Percentiles rank a stretch among this genome's conserved stretches.
Conservation (phyloP, 2,888 invertebrate genomes). For the Dolichopus griseipennis region DNA sequence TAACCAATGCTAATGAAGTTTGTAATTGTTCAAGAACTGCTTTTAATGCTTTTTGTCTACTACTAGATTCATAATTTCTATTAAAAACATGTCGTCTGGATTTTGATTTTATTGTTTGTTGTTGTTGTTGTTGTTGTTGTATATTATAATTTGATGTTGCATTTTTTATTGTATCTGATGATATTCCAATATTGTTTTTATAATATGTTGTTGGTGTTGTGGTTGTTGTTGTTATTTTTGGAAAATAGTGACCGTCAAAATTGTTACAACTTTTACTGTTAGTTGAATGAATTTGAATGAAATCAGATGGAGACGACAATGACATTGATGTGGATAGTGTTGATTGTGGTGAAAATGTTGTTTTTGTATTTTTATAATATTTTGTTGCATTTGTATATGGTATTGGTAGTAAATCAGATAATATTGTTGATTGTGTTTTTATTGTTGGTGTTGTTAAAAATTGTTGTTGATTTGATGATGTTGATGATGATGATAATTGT, state of each 20-base stretch:
- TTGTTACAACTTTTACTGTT: neutral
- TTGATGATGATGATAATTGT: neutral
- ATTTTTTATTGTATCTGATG: neutral
- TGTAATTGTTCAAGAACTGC: neutral
- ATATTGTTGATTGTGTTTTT: too few relatives aligned
- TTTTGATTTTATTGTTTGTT: neutral
- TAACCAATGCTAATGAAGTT: neutral
- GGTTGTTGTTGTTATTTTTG: neutral
- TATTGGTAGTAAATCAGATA: too few relatives aligned
- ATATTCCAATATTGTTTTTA: neutral
- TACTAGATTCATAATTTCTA: neutral
- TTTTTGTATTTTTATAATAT: too few relatives aligned
- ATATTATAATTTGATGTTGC: neutral
- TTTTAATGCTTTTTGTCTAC: conserved; percentile 1
- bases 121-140: neutral
- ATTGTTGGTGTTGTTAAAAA: neutral
- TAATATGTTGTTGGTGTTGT: neutral
- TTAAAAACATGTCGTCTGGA: neutral
- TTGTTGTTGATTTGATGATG: neutral
- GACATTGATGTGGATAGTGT: neutral
- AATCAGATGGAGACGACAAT: conserved; percentile 1
- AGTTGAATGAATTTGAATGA: neutral
- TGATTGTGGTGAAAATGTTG: neutral
- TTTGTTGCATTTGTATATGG: too few relatives aligned
- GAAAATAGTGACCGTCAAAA: neutral